phyloP scores from a whole-genome alignment of 2,797 vertebrate species.

The Diceros bicornis region DNA sequence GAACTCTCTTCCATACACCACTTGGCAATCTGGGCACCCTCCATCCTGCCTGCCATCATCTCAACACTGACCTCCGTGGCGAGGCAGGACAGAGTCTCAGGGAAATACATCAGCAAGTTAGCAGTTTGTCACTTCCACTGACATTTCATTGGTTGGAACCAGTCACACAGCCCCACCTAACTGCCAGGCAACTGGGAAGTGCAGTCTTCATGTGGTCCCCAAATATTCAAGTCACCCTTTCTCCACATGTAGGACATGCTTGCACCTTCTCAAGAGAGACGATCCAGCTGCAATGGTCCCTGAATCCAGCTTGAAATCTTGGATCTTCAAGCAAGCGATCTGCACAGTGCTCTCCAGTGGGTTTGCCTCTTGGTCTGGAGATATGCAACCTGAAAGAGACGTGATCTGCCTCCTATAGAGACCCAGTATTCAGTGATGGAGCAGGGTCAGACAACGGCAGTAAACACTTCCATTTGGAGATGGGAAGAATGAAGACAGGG shows the following conservation, averaged over 20 bases:
- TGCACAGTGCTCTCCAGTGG: not conserved
- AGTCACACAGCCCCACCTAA: not conserved
- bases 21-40: not conserved
- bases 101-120: not conserved
- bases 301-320: not conserved
- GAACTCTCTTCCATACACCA: fast-evolving
- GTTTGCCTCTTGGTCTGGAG: not conserved
- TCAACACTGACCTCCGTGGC: not conserved
- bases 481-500: not conserved
- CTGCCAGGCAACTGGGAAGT: not conserved
- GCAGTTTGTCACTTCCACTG: not conserved
- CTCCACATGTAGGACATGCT: not conserved
- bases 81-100: not conserved
- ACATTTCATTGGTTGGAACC: not conserved
- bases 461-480: fast-evolving
- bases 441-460: too few species aligned
- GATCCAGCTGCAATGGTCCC: too few species aligned
- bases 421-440: fast-evolving
- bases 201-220: fast-evolving
- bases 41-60: not conserved
- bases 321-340: not conserved
- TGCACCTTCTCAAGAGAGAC: not conserved
- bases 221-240: not conserved
- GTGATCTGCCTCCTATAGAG: fast-evolving
- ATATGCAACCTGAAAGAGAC: not conserved